Base-by-base conservation (phyloP, 2,888 invertebrate species). In the Biston stratarius region DNA sequence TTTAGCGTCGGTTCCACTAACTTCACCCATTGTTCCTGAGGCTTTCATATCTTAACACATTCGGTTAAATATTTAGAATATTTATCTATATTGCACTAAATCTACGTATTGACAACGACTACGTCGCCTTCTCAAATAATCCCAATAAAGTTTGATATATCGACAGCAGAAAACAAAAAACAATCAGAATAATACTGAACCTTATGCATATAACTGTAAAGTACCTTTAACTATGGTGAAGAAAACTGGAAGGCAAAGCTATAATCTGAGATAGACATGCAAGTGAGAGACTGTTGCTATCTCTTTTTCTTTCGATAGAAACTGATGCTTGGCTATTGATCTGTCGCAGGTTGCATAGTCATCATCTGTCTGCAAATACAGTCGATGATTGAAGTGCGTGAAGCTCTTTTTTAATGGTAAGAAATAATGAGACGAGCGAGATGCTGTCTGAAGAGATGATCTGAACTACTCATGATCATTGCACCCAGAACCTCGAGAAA, bases 1-100 rank as follows among this genome's bases (percentile, higher is more conserved):
- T 10, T 70, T 67, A 60, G 53, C 60, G 36, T 11, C 57, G 51
- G 15, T 24, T n/a, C 49, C 66, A 64, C 55, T 58, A 58, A 65
- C 61, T 12, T 38, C 15, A 60, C 24, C 45, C 62, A 69, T 65
- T 40, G 34, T 63, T 40, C 7, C 42, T 42, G 12, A 58, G 9
- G 0, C 12, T 38, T 42, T 48, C n/a, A 55, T 5, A 42, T 24
- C 12, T 12, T 7, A 12, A 12, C 10, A 48, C 15, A 48, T 24
- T 2, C 15, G 2, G 15, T 15, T 45, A 38, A 36, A 40, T 48
- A 3, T 45, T 53, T 51, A n/a, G 24, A 5, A 15, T 33, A 51
- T 40, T 51, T 33, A 12, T 8, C 33, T 33, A 45, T 58, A 42
- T 51, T 59, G 40, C 40, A 53, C 24, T 0, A 33, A 47, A 53